Conservation (phyloP, 1,140 invertebrate species). For the silkworm (Bombyx mori) region ASM3026992v2 NC_085130.1:782001-782500, state of each 20-base stretch:
- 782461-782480: too few relatives aligned
- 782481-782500: too few relatives aligned
- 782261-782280: too few relatives aligned
- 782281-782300: neutral
- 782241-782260: too few relatives aligned
- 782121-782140: constrained; percentile 32
- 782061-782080: constrained; percentile 28
- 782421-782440: neutral
- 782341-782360: too few relatives aligned
- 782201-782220: too few relatives aligned
- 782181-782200: neutral
- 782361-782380: neutral
- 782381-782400: neutral
- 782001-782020: constrained; percentile 30
- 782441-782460: too few relatives aligned
- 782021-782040: constrained; percentile 33
- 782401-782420: neutral
- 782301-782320: too few relatives aligned
- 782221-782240: too few relatives aligned
- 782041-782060: constrained; percentile 20
- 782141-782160: constrained; percentile 27
- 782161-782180: constrained; percentile 21
- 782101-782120: constrained; percentile 51
- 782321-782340: too few relatives aligned
- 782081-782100: constrained; percentile 27